Percentiles rank a stretch among this genome's conserved stretches.
Evolutionary conservation across 2,888 invertebrate species (phyloP).

Genomic region (Phytoseiulus persimilis): DNA sequence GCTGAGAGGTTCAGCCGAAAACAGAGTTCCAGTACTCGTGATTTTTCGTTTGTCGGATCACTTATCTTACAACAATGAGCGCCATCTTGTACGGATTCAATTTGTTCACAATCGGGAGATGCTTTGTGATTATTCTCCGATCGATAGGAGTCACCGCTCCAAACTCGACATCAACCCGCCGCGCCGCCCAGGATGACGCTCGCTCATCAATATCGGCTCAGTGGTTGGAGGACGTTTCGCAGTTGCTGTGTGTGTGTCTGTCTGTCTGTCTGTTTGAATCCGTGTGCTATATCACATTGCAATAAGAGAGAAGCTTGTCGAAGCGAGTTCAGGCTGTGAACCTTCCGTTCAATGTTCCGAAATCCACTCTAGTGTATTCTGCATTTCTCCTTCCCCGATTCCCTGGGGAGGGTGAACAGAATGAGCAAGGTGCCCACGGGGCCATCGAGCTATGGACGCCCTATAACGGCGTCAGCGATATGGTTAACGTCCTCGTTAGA

Average conservation of each 20-base stretch:
- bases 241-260: background rate
- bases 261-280: background rate
- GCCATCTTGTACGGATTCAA: background rate
- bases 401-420: background rate
- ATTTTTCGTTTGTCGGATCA: background rate
- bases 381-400: background rate
- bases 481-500: background rate
- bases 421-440: conserved; percentile 36
- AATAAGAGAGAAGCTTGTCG: conserved; percentile 6
- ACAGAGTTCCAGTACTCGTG: background rate
- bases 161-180: too few species aligned
- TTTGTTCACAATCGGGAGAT: too few species aligned
- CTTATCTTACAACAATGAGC: background rate
- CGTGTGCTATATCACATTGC: conserved; percentile 36
- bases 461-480: conserved; percentile 14
- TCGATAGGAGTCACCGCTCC: too few species aligned
- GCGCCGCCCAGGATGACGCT: background rate
- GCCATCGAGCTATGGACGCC: background rate
- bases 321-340: conserved; percentile 25
- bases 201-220: background rate
- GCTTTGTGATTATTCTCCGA: too few species aligned
- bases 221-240: background rate
- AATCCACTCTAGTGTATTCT: background rate
- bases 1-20: too few species aligned
- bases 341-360: background rate